A percentile compares a stretch with the other conserved stretches of the same genome.
Evolutionary conservation across 2,113 vertebrate genomes (phyloP).

Genomic region (Uropsilus gracilis): DNA sequence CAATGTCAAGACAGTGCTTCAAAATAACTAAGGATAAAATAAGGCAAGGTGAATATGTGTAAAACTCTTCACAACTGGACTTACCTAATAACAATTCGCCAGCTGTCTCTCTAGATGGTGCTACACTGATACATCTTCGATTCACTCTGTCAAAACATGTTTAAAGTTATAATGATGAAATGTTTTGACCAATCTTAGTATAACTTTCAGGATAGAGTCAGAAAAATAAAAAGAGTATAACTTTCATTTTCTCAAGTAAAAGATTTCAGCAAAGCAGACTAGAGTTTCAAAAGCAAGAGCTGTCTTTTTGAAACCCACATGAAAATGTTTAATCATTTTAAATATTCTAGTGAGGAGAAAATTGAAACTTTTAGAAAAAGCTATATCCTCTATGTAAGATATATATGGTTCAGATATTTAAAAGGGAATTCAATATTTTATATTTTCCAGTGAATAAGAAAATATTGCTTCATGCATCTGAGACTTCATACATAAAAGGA

Average conservation of each 20-base stretch:
- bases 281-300: neutral
- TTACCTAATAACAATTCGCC: conserved; percentile 96
- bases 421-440: neutral
- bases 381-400: neutral
- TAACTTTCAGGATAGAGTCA: too few relatives aligned
- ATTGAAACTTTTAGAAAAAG: neutral
- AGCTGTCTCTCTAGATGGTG: conserved; percentile 96
- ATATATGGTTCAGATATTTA: neutral
- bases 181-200: conserved; percentile 33
- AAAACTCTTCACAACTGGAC: conserved; percentile 37
- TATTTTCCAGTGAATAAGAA: conserved; percentile 43
- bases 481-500: neutral
- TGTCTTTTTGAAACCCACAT: neutral
- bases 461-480: neutral
- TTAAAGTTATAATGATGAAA: conserved; percentile 27
- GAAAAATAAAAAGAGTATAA: too few relatives aligned
- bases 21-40: conserved; percentile 36
- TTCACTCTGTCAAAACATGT: conserved; percentile 91
- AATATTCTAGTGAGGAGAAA: neutral
- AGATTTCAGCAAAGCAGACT: conserved; percentile 27
- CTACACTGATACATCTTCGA: conserved; percentile 95
- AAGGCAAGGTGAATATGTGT: neutral
- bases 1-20: neutral
- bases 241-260: conserved; percentile 17
- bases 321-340: neutral